phyloP scores from a whole-genome alignment of 2,797 vertebrate genomes.

The Odontamblyopus rebecca region DNA sequence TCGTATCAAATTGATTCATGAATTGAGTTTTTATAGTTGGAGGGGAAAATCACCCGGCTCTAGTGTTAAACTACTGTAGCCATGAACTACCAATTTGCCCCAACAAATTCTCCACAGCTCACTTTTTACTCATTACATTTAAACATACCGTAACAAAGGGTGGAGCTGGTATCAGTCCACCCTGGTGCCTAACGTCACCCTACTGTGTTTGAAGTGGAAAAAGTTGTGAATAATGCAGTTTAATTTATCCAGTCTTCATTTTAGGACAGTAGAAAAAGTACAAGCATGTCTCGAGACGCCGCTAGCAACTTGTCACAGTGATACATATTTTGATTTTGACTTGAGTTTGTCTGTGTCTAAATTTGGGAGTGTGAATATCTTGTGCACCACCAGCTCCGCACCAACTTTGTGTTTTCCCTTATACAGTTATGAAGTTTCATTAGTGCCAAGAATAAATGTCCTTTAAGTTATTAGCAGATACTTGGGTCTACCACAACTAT shows the following conservation, averaged over 20 bases:
- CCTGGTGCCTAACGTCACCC: not conserved
- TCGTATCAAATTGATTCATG: no score
- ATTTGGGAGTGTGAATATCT: slow-evolving; percentile 11
- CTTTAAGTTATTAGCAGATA: not conserved
- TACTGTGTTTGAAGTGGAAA: not conserved
- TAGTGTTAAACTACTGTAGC: no score
- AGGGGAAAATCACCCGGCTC: no score
- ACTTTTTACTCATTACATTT: no score
- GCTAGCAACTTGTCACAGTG: slow-evolving; percentile 24
- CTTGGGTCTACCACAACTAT: not conserved
- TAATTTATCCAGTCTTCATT: not conserved
- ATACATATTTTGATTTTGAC: slow-evolving; percentile 31
- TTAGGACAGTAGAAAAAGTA: not conserved
- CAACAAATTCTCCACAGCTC: no score
- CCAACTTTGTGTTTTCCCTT: slow-evolving; percentile 30
- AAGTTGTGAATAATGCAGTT: not conserved
- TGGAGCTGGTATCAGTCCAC: not conserved
- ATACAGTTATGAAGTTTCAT: slow-evolving; percentile 15
- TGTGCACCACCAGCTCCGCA: slow-evolving; percentile 30
- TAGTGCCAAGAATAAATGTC: not conserved
- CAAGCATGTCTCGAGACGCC: slow-evolving; percentile 9
- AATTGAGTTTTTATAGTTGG: no score
- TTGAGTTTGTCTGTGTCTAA: slow-evolving; percentile 6
- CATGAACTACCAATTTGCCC: no score
- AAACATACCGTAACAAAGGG: no score